Evolutionary conservation across 1,140 invertebrate genomes (phyloP), one percentile per base, ranked within the genome.

Genomic region (Cyphomyrmex costatus): DNA sequence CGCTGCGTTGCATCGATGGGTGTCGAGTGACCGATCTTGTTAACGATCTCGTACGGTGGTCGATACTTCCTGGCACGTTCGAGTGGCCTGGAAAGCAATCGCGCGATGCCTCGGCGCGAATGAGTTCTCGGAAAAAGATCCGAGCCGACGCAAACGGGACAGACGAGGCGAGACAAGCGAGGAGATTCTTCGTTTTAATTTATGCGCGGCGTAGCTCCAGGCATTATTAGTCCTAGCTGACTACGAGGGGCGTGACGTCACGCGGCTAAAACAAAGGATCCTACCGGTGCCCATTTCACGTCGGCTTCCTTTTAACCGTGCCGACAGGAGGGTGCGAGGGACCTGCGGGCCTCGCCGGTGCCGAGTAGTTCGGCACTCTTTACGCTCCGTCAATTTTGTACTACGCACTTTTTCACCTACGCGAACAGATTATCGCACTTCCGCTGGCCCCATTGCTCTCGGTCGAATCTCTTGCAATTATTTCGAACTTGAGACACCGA

Each of bases 201-300:
- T 95, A 94, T 94, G 94, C 94, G 92, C 88, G 87, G 92, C 92
- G 89, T 90, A 76, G 88, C 93, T 90, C 85, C 58, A 80, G 91
- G 92, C 94, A 92, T 94, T 94, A 94, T 95, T 95, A 94, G 93
- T 92, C 91, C 89, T 93, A 92, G 93, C 88, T 85, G 87, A 91
- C 87, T 92, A 89, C 86, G 91, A 92, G 91, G 93, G 92, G 92
- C 92, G 93, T 94, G 92, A 95, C 93, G 94, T 94, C 93, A 94
- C 92, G 92, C 92, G 93, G 92, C 89, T 93, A 94, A 95, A 94
- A 95, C 94, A 95, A 94, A 94, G 94, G 93, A 92, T 91, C 90
- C 83, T 89, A 88, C 86, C 88, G 87, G 85, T 83, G 87, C 88
- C 90, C 92, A 92, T 92, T 92, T 91, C 89, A 92, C 91, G 86